A percentile compares a stretch with the other conserved stretches of the same genome.
Conservation (phyloP, 2,113 vertebrate genomes). For the Pimephales promelas region DNA sequence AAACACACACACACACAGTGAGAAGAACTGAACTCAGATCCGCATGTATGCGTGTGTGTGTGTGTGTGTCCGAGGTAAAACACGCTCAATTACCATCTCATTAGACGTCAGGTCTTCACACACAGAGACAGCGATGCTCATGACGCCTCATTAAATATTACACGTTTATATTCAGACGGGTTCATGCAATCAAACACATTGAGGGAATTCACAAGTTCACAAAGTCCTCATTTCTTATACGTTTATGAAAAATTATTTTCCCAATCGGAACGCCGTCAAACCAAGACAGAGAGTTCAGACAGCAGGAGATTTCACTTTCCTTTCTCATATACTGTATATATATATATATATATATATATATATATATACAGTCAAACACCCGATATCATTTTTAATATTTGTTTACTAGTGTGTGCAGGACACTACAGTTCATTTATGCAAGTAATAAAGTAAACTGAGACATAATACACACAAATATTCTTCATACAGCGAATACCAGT, state of each 20-base stretch:
- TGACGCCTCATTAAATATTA: conserved; percentile 8
- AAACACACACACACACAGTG: conserved; percentile 44
- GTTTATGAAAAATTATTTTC: not conserved
- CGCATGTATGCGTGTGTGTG: not conserved
- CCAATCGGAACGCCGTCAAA: not conserved
- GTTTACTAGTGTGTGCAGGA: too few species aligned
- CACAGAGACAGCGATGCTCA: not conserved
- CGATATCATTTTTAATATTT: too few species aligned
- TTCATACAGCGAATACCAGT: too few species aligned
- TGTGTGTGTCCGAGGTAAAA: conserved; percentile 11
- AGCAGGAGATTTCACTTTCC: not conserved
- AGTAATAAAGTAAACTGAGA: too few species aligned
- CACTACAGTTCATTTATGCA: too few species aligned
- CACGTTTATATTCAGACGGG: not conserved
- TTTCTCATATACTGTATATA: too few species aligned
- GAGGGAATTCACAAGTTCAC: too few species aligned
- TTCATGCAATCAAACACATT: not conserved
- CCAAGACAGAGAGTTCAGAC: not conserved
- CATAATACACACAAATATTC: too few species aligned
- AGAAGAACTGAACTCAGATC: conserved; percentile 26
- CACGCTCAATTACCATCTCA: conserved; percentile 27
- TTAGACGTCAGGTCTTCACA: not conserved
- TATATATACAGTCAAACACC: too few species aligned
- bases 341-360: too few species aligned
- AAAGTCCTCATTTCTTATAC: not conserved